These are phyloP conservation scores for Fabriciana adippe DNA, from an alignment of 2,888 invertebrate genomes.

Conservation along the genomic window DNA sequence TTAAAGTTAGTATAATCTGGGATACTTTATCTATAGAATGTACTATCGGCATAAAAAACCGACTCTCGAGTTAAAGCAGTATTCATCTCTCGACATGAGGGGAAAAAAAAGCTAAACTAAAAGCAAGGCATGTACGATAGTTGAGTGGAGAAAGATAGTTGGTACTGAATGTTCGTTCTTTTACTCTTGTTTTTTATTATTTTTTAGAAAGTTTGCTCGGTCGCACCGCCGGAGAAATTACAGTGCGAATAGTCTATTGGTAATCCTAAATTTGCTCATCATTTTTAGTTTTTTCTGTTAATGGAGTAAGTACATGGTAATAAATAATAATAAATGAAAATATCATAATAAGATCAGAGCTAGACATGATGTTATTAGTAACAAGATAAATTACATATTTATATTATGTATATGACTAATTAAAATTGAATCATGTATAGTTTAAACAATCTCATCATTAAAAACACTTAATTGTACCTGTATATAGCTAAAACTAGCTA, in stretches of 20 bases:
- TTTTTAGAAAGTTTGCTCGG: constrained; percentile 81
- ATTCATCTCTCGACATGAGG: constrained; percentile 44
- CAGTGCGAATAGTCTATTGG: constrained; percentile 63
- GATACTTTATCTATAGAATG: constrained; percentile 4
- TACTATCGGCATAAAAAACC: constrained; percentile 10
- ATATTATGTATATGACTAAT: constrained; percentile 34
- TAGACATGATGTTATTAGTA: constrained; percentile 13
- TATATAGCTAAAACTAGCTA: constrained; percentile 70
- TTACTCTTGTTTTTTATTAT: constrained; percentile 72
- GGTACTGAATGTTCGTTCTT: constrained; percentile 74
- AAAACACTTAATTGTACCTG: constrained; percentile 62
- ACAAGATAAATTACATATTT: constrained; percentile 20
- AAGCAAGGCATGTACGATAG: constrained; percentile 55
- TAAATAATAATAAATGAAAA: not conserved
- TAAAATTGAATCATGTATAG: constrained; percentile 54
- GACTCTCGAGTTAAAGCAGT: constrained; percentile 14
- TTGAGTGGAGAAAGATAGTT: constrained; percentile 77
- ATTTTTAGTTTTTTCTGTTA: constrained; percentile 57
- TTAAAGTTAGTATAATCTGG: not conserved
- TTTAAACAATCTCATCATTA: constrained; percentile 54
- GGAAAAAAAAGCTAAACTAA: constrained; percentile 47
- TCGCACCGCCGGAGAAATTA: constrained; percentile 77
- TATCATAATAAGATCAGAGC: not conserved
- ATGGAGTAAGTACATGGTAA: not conserved
- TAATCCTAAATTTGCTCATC: constrained; percentile 70